phyloP scores from a whole-genome alignment of 2,113 vertebrate species.

The Elephantulus edwardii region DNA sequence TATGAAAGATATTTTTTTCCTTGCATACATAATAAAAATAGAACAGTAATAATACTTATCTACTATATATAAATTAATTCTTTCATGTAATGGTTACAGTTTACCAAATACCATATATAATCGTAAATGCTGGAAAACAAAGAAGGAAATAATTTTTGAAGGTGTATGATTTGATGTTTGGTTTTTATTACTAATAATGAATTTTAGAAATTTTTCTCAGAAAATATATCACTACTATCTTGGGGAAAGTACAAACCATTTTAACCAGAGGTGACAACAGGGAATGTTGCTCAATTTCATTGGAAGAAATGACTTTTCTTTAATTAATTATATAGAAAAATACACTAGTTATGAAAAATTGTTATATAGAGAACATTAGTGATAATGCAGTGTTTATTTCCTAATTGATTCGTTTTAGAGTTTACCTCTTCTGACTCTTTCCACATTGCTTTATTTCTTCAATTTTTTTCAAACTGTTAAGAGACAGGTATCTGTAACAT shows the following conservation, averaged over 20 bases:
- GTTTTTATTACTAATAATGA: conserved; percentile 29
- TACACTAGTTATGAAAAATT: neutral
- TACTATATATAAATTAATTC: neutral
- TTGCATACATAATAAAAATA: neutral
- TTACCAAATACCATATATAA: neutral
- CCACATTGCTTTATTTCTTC: neutral
- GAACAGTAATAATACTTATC: neutral
- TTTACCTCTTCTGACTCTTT: neutral
- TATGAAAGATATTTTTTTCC: conserved; percentile 4
- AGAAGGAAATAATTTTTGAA: neutral
- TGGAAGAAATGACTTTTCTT: conserved; percentile 18
- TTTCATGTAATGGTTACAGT: neutral
- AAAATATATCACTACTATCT: neutral
- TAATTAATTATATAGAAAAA: neutral
- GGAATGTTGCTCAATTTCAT: conserved; percentile 8
- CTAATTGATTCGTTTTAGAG: conserved; percentile 4
- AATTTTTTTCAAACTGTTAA: neutral
- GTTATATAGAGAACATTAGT: neutral
- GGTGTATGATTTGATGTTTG: neutral
- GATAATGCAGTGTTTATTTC: neutral
- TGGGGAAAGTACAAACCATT: neutral
- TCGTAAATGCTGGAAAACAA: neutral
- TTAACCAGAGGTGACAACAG: neutral
- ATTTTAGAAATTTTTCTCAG: neutral
- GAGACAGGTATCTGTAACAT: neutral